Conservation (phyloP, 2,113 vertebrate genomes). For the Platycercus adscitus region DNA sequence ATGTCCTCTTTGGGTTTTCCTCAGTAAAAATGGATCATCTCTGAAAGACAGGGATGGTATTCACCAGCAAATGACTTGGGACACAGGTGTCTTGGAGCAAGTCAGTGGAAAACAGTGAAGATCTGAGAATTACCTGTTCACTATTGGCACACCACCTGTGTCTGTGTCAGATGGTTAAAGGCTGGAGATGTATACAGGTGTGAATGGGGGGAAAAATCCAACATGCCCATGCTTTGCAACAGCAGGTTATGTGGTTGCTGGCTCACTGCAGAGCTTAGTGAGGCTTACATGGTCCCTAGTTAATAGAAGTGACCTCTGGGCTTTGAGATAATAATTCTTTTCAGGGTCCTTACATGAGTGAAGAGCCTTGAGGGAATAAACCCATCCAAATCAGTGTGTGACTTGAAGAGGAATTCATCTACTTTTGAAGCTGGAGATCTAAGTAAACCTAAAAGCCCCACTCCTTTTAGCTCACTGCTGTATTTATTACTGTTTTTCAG, state of each 20-base stretch:
- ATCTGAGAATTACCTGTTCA: neutral
- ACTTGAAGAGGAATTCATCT: neutral
- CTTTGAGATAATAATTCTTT: neutral
- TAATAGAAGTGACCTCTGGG: neutral
- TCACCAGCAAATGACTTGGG: neutral
- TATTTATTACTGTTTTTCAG: neutral
- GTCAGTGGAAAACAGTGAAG: neutral
- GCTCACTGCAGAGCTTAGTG: neutral
- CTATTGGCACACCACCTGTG: neutral
- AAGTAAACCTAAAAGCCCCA: neutral
- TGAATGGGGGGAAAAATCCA: neutral
- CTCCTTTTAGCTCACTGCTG: neutral
- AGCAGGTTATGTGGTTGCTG: neutral
- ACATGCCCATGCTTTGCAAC: neutral
- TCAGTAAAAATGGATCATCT: neutral
- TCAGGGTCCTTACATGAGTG: neutral
- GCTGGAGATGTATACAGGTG: neutral
- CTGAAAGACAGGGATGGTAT: neutral
- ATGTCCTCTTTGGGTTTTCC: neutral
- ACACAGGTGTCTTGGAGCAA: neutral
- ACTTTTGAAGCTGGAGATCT: slow-evolving; percentile 21
- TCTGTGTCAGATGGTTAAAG: neutral
- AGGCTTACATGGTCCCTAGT: neutral
- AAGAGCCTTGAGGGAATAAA: neutral
- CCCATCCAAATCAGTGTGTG: neutral